Evolutionary conservation across 2,113 vertebrate genomes (phyloP), one percentile per base, ranked within the genome.

Genomic region (Apeltes quadracus): DNA sequence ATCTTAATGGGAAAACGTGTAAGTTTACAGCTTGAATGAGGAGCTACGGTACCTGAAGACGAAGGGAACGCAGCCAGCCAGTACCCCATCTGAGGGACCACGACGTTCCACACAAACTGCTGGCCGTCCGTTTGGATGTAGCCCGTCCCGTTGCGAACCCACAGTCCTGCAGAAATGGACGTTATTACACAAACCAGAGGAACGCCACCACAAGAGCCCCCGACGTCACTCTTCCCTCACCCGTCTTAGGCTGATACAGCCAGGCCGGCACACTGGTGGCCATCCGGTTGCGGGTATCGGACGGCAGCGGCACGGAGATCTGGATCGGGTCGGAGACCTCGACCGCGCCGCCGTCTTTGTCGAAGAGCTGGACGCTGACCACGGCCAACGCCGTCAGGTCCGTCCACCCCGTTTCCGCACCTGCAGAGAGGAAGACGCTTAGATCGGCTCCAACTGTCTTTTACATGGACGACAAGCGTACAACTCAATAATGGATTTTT

Each of bases 1-100:
- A 39, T 12, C 39, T 41, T 41, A 12, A 41, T 13, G 39, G 14
- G 14, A 10, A n/a, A 48, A 20, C 18, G 6, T n/a, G 44, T n/a
- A 11, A n/a, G 46, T 16, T 46, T 46, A 20, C 16, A 18, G 13
- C 18, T 46, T 18, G 20, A 14, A 53, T 53, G 23, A n/a, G 7
- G 27, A 36, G 43, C 8, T 41, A 11, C 5, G 3, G 7, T 93
- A 91, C 96, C 91, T 67, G 92, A 91, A 50, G 94, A 93, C 3
- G 95, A 93, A 7, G 96, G 95, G 73, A 98, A 94, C 20, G 97
- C 97, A 0, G 97, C 97, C 0, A 94, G 91, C 96, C 96, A 98
- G 89, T 96, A 97, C 23, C 96, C 96, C 88, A 96, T 90, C 79
- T 96, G 95, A 25, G 95, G 91, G 72, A 95, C 95, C 65, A 94